These are phyloP conservation scores for Pseudobourletiella spinata DNA, from an alignment of 1,140 invertebrate species.

Conservation along the genomic window DNA sequence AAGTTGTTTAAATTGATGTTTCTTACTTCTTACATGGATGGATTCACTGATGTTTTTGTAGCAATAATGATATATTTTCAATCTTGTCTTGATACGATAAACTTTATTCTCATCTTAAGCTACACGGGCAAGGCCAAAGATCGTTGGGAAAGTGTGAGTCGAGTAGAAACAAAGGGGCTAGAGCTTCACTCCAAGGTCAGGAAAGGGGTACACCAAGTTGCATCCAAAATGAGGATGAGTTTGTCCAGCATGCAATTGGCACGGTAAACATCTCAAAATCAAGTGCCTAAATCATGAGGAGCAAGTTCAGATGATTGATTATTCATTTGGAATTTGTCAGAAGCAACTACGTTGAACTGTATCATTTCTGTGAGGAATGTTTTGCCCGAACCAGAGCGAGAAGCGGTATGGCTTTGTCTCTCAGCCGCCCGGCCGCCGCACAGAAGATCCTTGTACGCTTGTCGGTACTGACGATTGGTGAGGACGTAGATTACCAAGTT, in stretches of 20 bases:
- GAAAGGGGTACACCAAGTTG: too few species aligned
- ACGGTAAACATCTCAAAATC: background rate
- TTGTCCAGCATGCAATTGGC: background rate
- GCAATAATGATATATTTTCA: too few species aligned
- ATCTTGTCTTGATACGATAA: too few species aligned
- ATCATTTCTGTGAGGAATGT: conserved; percentile 40
- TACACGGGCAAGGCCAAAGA: too few species aligned
- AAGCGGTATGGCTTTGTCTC: conserved; percentile 34
- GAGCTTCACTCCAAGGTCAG: too few species aligned
- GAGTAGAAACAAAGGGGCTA: too few species aligned
- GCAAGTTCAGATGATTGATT: background rate
- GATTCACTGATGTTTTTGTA: too few species aligned
- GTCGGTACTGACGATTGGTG: conserved; percentile 70
- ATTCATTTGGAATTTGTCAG: conserved; percentile 16
- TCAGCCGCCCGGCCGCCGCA: conserved; percentile 16
- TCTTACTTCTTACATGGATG: too few species aligned
- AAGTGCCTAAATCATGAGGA: conserved; percentile 1
- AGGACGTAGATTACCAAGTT: conserved; percentile 81
- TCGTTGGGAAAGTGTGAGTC: too few species aligned
- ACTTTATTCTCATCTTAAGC: too few species aligned
- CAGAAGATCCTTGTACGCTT: conserved; percentile 61
- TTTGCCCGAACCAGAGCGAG: conserved; percentile 37
- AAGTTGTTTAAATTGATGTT: too few species aligned
- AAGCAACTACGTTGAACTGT: conserved; percentile 33
- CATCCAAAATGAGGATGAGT: too few species aligned